Conservation (phyloP, 2,888 invertebrate genomes). For the Lasioglossum leucozonium region DNA sequence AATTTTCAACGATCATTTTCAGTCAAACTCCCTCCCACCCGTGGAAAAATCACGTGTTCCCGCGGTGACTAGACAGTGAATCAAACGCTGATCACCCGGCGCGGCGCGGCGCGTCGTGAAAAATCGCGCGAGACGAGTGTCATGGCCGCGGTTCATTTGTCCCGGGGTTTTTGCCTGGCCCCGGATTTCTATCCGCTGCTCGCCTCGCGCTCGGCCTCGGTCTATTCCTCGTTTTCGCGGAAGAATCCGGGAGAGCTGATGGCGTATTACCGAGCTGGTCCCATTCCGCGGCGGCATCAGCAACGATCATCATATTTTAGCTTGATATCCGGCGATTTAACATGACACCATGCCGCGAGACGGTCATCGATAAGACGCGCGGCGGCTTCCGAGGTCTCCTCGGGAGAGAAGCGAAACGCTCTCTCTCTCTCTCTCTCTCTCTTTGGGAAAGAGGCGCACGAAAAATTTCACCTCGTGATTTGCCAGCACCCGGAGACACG, state of each 20-base stretch:
- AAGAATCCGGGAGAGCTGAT: conserved; percentile 44
- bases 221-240: conserved; percentile 55
- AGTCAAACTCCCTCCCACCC: too few relatives aligned
- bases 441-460: conserved; percentile 2
- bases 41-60: not conserved
- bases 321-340: conserved; percentile 82
- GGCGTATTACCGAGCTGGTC: conserved; percentile 79
- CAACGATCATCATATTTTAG: conserved; percentile 83
- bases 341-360: conserved; percentile 72
- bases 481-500: not conserved
- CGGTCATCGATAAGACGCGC: conserved; percentile 77
- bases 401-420: conserved; percentile 13
- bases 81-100: conserved; percentile 16
- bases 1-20: not conserved
- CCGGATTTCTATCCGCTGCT: conserved; percentile 39
- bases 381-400: conserved; percentile 31
- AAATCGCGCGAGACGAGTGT: not conserved
- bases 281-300: conserved; percentile 75
- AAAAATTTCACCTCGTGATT: not conserved
- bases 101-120: not conserved
- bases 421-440: too few relatives aligned
- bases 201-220: conserved; percentile 37
- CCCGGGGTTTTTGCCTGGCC: conserved; percentile 72
- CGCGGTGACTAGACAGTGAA: conserved; percentile 7
- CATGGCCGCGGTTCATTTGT: conserved; percentile 68